These are phyloP conservation scores for Tapirus indicus DNA, from an alignment of 2,797 vertebrate genomes.

Conservation along the genomic window DNA sequence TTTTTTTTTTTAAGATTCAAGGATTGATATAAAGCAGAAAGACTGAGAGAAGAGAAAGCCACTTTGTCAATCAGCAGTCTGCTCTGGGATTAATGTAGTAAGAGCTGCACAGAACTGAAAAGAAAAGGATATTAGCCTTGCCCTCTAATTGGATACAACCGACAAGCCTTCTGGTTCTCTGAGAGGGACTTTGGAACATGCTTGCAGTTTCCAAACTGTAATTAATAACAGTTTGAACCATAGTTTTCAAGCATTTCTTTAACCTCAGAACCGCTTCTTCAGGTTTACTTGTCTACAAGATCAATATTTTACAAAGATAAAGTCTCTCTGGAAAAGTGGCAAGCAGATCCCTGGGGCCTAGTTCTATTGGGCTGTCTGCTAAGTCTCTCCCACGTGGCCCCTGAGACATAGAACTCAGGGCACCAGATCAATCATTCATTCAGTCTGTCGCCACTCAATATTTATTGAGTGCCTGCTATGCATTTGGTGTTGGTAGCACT, in stretches of 20 bases:
- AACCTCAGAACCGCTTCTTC: not conserved
- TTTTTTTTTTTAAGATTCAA: not conserved
- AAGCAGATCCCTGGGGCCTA: not conserved
- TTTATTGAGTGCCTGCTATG: not conserved
- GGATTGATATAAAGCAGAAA: slow-evolving; percentile 51
- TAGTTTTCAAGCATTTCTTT: slow-evolving; percentile 21
- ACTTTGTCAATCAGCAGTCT: not conserved
- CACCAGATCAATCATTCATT: not conserved
- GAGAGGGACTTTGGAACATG: not conserved
- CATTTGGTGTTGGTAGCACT: not conserved
- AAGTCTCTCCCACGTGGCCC: not conserved
- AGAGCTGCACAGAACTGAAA: not conserved
- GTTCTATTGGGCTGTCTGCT: not conserved
- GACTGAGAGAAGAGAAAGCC: slow-evolving; percentile 15
- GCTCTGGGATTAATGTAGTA: not conserved
- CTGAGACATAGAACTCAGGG: not conserved
- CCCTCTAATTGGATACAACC: not conserved
- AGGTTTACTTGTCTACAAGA: not conserved
- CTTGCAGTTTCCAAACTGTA: slow-evolving; percentile 7
- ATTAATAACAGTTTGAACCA: not conserved
- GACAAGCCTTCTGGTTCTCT: slow-evolving; percentile 18
- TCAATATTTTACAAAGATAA: not conserved
- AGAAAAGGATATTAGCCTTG: not conserved
- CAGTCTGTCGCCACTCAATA: not conserved
- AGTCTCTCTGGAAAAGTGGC: not conserved